Conservation (phyloP, 2,797 vertebrate genomes). For the Decapterus maruadsi region DNA sequence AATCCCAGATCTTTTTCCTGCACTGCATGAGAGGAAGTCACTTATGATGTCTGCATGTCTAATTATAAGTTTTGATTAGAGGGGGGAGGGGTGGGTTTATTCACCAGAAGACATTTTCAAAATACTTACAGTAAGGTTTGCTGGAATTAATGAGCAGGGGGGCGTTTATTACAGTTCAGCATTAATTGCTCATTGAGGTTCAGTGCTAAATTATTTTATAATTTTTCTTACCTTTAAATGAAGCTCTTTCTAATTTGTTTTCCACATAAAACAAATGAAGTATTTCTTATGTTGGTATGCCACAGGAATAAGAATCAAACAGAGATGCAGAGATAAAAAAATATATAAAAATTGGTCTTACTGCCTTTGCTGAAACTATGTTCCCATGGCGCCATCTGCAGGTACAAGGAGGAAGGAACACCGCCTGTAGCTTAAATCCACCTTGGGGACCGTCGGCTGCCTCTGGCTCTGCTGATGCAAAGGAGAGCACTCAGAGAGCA, state of each 20-base stretch:
- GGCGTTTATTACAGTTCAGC: not conserved
- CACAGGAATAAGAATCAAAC: no score
- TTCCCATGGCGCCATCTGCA: constrained; percentile 60
- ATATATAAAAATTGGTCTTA: not conserved
- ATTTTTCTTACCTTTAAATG: not conserved
- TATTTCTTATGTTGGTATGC: not conserved
- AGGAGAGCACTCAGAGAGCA: not conserved
- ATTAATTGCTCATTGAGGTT: not conserved
- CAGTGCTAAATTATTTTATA: not conserved
- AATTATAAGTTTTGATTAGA: constrained; percentile 63
- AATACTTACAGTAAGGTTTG: not conserved
- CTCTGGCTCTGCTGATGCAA: not conserved
- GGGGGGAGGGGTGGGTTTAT: constrained; percentile 13
- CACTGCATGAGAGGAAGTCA: constrained; percentile 47
- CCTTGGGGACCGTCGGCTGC: no score
- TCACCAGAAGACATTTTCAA: constrained; percentile 25
- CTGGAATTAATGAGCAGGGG: not conserved
- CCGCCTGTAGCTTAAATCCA: not conserved
- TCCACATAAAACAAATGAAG: not conserved
- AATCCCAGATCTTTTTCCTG: constrained; percentile 63
- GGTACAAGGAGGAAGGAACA: constrained; percentile 7
- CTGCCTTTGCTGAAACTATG: not conserved
- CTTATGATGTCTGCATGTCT: constrained; percentile 55
- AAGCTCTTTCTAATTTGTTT: not conserved
- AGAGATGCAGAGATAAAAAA: not conserved